phyloP scores from a whole-genome alignment of 2,797 vertebrate genomes.

The Spheniscus humboldti region DNA sequence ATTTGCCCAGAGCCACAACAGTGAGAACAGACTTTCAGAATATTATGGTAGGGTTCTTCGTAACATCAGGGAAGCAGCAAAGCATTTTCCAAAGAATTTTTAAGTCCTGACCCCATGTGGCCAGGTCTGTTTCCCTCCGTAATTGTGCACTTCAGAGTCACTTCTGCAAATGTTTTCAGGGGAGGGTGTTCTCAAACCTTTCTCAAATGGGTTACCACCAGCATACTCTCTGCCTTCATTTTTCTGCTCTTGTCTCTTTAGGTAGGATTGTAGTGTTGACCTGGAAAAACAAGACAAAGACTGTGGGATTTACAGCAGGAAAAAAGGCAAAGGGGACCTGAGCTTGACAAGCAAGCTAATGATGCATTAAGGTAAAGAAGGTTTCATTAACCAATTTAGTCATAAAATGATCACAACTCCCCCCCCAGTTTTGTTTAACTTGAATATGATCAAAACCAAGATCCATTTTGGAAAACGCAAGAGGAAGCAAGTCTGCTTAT shows the following conservation, averaged over 20 bases:
- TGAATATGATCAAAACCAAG: neutral
- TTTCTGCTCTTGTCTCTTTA: conserved; percentile 81
- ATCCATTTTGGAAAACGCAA: neutral
- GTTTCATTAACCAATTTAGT: neutral
- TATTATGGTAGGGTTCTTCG: neutral
- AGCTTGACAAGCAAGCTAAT: neutral
- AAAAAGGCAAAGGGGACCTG: neutral
- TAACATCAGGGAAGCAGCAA: neutral
- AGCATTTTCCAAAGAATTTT: neutral
- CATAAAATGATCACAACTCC: neutral
- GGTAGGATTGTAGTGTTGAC: conserved; percentile 89
- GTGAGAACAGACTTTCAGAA: neutral
- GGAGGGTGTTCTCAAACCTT: conserved; percentile 73
- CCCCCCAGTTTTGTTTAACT: neutral
- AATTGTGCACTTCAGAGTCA: neutral
- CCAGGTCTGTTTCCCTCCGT: neutral
- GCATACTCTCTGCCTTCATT: conserved; percentile 7
- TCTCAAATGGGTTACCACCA: conserved; percentile 83
- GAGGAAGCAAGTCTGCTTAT: neutral
- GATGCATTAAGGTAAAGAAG: neutral
- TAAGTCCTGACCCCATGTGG: neutral
- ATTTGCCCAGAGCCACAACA: neutral
- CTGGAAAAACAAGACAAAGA: conserved; percentile 65
- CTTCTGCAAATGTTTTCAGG: neutral
- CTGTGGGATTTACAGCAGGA: neutral